These are phyloP conservation scores for Podiceps cristatus DNA, from an alignment of 2,113 vertebrate species.

Conservation along the genomic window DNA sequence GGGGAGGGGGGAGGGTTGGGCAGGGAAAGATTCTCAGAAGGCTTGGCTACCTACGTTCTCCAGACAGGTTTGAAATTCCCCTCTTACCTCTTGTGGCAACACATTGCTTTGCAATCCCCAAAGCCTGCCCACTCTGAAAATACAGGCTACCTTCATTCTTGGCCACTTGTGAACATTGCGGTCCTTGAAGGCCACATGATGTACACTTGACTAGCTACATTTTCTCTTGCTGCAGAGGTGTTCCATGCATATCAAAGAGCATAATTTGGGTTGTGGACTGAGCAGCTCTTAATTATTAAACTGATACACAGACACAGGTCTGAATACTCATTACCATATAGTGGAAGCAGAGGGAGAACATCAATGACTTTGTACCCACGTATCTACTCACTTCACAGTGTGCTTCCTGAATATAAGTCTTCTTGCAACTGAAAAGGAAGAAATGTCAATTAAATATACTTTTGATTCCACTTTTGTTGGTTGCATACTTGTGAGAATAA, in stretches of 20 bases:
- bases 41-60: not conserved
- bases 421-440: not conserved
- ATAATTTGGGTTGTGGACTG: not conserved
- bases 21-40: not conserved
- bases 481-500: not conserved
- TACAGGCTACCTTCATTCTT: not conserved
- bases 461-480: not conserved
- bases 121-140: not conserved
- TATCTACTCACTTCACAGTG: not conserved
- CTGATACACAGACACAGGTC: not conserved
- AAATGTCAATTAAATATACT: constrained; percentile 19
- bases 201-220: fast-evolving
- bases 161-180: fast-evolving
- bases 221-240: not conserved
- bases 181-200: not conserved
- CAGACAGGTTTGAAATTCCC: not conserved
- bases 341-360: not conserved
- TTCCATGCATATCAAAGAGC: not conserved
- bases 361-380: not conserved
- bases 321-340: not conserved
- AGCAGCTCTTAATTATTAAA: constrained; percentile 29
- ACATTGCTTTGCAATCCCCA: not conserved
- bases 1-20: no score
- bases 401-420: not conserved
- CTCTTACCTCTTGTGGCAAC: not conserved